Evolutionary conservation across 64 coral and sea anemone genomes (phyloP), one percentile per base, ranked within the genome.

Genomic region (Trachythela sp.): DNA sequence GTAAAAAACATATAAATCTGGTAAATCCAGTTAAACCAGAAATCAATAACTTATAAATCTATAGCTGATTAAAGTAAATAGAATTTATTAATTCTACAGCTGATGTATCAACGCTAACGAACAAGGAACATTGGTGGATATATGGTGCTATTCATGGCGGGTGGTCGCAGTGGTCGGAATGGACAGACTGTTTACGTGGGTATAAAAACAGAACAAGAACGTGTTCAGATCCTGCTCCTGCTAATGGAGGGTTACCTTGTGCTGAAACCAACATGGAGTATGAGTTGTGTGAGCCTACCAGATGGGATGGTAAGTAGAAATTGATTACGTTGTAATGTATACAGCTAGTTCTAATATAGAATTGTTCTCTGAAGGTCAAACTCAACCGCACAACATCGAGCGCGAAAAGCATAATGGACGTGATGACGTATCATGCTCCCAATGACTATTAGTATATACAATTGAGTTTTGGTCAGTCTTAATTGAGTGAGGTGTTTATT

Each of bases 171-270:
- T 68, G 59, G 59, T 68, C 59, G 15, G 30, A 68, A 68, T 68
- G 59, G 59, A n/a, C 59, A 5, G 30, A 68, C 3, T 68, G 59
- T 68, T 68, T 68, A 6, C 59, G 59, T n/a, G 59, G 59, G 20
- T 68, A n/a, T 68, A 68, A 68, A 68, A 68, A 68, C 18, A 68
- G 59, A 31, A n/a, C 59, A 68, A 68, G 59, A 68, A n/a, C 59
- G 2, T 68, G 59, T 31, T n/a, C 59, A 14, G 15, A 68, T 68
- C 59, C 59, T 7, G 20, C 15, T 2, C 59, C 59, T 2, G 30
- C 20, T 14, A 68, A 68, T 31, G 59, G 59, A 6, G 59, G 59
- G 4, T 68, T 31, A 31, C 20, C 20, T 4, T 68, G 59, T 68
- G 18, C 20, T n/a, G 59, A 68, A n/a, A 68, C 20, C 18, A n/a